Evolutionary conservation across 2,113 vertebrate species (phyloP).

Genomic region (Oreochromis spilurus): DNA sequence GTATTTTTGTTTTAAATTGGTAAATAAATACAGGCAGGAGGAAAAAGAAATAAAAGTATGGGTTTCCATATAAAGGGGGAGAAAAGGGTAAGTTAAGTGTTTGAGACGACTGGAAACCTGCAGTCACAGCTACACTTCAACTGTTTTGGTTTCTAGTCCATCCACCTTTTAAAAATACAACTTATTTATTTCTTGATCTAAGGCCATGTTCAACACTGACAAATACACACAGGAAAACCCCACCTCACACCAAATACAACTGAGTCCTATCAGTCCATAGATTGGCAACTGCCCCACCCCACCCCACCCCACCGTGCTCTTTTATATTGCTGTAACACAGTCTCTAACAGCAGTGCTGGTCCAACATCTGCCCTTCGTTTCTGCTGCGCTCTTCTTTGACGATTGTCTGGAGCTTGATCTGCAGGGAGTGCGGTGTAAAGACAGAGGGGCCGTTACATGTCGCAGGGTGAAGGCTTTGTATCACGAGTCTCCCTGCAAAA

Average conservation of each 20-base stretch:
- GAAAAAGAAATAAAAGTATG: neutral
- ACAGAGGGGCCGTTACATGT: neutral
- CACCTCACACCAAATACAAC: neutral
- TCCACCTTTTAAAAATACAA: constrained; percentile 9
- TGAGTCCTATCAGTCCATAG: no score
- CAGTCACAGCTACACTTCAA: constrained; percentile 69
- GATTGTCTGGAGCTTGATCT: constrained; percentile 49
- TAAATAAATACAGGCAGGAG: constrained; percentile 67
- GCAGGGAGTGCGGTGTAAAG: neutral
- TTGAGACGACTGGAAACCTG: constrained; percentile 73
- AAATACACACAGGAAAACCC: constrained; percentile 5
- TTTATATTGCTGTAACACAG: neutral
- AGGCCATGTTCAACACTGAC: constrained; percentile 34
- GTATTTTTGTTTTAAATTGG: constrained; percentile 8
- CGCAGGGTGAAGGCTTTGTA: neutral
- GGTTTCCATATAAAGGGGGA: constrained; percentile 1
- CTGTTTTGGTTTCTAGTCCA: constrained; percentile 52
- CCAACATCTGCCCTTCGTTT: neutral
- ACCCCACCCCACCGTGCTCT: neutral
- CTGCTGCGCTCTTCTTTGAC: neutral
- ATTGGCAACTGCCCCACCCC: no score
- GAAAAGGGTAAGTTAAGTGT: constrained; percentile 17
- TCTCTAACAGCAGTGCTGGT: neutral
- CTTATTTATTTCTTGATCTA: neutral
- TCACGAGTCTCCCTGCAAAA: neutral